phyloP scores from a whole-genome alignment of 1,140 invertebrate genomes.

The Drosophila watanabei region DNA sequence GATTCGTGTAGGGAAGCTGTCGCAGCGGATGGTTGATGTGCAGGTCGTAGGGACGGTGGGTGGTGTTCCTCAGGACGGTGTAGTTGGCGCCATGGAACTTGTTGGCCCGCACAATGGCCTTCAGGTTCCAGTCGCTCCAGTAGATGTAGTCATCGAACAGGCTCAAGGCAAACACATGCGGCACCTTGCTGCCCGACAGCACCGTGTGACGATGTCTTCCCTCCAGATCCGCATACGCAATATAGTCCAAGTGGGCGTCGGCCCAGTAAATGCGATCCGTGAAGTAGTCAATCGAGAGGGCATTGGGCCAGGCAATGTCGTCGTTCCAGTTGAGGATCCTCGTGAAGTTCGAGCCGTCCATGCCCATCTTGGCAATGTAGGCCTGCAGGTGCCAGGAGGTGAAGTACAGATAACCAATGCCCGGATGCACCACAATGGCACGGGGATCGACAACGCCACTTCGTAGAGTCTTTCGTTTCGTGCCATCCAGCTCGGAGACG shows the following conservation, averaged over 20 bases:
- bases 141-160: constrained; percentile 98
- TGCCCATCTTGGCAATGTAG: constrained; percentile 98
- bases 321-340: constrained; percentile 96
- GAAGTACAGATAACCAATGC: constrained; percentile 97
- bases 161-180: constrained; percentile 97
- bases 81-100: constrained; percentile 95
- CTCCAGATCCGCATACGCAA: constrained; percentile 96
- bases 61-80: constrained; percentile 94
- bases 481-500: constrained; percentile 96
- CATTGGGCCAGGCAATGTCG: constrained; percentile 99
- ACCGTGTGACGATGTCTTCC: constrained; percentile 94
- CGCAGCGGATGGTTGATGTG: constrained; percentile 95
- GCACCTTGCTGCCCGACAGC: constrained; percentile 92
- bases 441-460: constrained; percentile 96
- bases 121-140: constrained; percentile 99
- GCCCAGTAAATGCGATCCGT: constrained; percentile 98
- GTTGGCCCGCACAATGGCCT: constrained; percentile 93
- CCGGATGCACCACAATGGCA: constrained; percentile 97
- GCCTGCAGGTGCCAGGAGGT: constrained; percentile 98
- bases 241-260: constrained; percentile 99
- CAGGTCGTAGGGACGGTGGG: constrained; percentile 97
- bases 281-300: constrained; percentile 98
- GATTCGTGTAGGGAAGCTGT: constrained; percentile 94
- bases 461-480: constrained; percentile 94
- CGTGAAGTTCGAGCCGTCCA: constrained; percentile 97